Conservation (phyloP, 2,113 vertebrate genomes). For the Pterocles orientalis region DNA sequence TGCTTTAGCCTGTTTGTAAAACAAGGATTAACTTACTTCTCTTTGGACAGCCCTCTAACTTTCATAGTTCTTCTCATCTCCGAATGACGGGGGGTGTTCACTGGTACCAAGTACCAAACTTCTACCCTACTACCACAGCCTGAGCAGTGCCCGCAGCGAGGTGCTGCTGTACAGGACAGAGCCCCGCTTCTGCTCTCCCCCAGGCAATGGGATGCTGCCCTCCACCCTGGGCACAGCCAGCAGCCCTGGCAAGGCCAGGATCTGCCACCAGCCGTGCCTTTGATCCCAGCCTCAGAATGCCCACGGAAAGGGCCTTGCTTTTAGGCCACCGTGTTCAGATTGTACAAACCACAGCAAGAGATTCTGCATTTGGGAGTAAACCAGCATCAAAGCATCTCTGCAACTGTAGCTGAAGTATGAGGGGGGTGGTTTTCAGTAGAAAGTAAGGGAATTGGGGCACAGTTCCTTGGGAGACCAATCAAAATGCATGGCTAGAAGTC, state of each 20-base stretch:
- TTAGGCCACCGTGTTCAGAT: not conserved
- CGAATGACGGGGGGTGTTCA: not conserved
- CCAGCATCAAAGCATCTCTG: not conserved
- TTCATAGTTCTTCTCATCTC: not conserved
- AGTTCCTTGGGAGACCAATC: not conserved
- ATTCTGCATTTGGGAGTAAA: not conserved
- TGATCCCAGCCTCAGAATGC: constrained; percentile 8
- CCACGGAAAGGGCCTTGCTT: not conserved
- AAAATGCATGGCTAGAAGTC: not conserved
- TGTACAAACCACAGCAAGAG: not conserved
- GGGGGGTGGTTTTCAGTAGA: not conserved
- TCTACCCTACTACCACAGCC: not conserved
- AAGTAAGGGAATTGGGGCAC: not conserved
- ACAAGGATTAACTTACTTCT: not conserved
- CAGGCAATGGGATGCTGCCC: not conserved
- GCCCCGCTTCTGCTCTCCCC: not conserved
- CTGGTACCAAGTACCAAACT: not conserved
- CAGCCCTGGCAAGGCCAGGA: not conserved
- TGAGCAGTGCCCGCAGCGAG: not conserved
- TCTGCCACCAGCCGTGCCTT: not conserved
- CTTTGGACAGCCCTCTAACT: not conserved
- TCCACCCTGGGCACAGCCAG: not conserved
- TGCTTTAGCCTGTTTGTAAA: not conserved
- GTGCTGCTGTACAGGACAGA: not conserved
- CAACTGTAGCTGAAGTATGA: not conserved